Conservation (phyloP, 2,113 vertebrate species). For the Capreolus pygargus region DNA sequence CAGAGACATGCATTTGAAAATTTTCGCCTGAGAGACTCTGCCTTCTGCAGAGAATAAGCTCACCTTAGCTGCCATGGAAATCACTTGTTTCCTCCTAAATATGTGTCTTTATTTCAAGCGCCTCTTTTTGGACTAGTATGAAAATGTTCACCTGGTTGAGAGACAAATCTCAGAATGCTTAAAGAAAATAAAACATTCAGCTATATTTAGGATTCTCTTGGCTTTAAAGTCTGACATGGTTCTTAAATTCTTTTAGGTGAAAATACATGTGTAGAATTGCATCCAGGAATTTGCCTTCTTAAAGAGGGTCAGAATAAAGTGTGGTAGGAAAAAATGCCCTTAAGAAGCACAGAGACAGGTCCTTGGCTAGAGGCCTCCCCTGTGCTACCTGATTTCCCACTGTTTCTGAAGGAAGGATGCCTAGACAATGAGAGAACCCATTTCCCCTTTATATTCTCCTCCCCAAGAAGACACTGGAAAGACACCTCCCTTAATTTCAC, state of each 20-base stretch:
- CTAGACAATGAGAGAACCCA: not conserved
- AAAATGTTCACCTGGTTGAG: constrained; percentile 32
- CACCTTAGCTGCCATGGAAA: constrained; percentile 13
- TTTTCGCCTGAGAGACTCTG: not conserved
- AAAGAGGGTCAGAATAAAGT: not conserved
- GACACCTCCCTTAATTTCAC: not conserved
- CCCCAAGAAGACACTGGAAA: not conserved
- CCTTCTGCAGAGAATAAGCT: constrained; percentile 25
- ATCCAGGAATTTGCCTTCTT: not conserved
- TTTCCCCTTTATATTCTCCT: not conserved
- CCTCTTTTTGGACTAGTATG: constrained; percentile 11
- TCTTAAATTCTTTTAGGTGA: not conserved
- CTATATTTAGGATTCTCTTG: constrained; percentile 7
- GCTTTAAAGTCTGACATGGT: not conserved
- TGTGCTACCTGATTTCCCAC: not conserved
- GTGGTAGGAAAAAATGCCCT: not conserved
- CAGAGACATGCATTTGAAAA: not conserved
- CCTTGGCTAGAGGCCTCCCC: not conserved
- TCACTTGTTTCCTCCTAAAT: constrained; percentile 32
- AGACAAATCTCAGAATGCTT: constrained; percentile 39
- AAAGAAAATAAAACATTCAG: constrained; percentile 5
- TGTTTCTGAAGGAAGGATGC: not conserved
- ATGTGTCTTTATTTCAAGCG: constrained; percentile 39
- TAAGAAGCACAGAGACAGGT: not conserved
- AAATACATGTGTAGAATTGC: not conserved